A percentile compares a stretch with the other conserved stretches of the same genome.
Conservation (phyloP, 2,113 vertebrate genomes). For the Phaetusa simplex region DNA sequence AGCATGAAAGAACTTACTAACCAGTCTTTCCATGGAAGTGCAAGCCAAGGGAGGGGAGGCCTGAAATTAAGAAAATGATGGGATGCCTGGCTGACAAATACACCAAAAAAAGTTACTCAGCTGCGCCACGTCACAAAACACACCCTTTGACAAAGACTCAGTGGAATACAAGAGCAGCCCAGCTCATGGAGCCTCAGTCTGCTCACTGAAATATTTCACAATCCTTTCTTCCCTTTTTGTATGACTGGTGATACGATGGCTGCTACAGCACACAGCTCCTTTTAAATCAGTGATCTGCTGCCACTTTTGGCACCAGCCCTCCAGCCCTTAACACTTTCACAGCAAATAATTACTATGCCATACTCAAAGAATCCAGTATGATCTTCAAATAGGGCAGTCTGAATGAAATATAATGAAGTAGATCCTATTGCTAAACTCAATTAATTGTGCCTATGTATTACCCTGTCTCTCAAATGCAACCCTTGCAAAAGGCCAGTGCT, state of each 20-base stretch:
- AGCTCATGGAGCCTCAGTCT: neutral
- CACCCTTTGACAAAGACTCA: neutral
- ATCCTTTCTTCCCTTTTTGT: neutral
- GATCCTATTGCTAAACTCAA: neutral
- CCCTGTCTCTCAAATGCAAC: neutral
- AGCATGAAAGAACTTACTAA: neutral
- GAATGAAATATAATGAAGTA: neutral
- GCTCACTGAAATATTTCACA: neutral
- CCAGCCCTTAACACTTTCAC: neutral
- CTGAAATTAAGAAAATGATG: constrained; percentile 20
- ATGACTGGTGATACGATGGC: neutral
- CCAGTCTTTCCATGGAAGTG: neutral
- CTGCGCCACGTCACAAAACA: neutral
- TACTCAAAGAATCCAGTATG: neutral
- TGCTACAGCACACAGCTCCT: neutral
- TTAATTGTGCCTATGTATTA: neutral
- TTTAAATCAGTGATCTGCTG: neutral
- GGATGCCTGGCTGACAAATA: neutral
- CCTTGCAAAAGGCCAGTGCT: neutral
- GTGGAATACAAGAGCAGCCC: neutral
- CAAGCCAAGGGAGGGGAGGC: constrained; percentile 29
- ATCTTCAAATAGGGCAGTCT: neutral
- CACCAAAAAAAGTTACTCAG: neutral
- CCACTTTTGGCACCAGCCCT: neutral
- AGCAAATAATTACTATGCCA: neutral